These are phyloP conservation scores for Endotricha flammealis DNA, from an alignment of 2,888 invertebrate genomes.

Conservation along the genomic window DNA sequence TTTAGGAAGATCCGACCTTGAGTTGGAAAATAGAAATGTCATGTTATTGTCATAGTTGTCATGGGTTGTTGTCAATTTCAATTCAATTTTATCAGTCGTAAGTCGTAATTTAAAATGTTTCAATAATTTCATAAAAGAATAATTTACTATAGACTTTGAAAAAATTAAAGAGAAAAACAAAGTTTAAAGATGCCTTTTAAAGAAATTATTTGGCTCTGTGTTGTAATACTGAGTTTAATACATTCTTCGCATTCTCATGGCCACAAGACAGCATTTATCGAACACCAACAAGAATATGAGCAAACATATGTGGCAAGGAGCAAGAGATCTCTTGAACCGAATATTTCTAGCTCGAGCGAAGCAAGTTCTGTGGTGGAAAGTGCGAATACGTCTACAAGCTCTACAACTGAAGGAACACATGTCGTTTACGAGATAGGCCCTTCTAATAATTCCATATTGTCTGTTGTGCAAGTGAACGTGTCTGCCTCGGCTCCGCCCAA, in stretches of 20 bases:
- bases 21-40: too few relatives aligned
- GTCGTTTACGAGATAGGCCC: constrained; percentile 52
- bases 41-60: too few relatives aligned
- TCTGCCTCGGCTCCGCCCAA: constrained; percentile 50
- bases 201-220: not conserved
- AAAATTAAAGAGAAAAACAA: too few relatives aligned
- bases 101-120: too few relatives aligned
- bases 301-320: constrained; percentile 14
- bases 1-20: too few relatives aligned
- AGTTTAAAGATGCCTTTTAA: too few relatives aligned
- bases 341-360: constrained; percentile 48
- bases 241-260: constrained; percentile 7
- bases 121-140: too few relatives aligned
- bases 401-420: constrained; percentile 48
- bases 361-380: constrained; percentile 30
- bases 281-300: not conserved
- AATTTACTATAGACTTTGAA: too few relatives aligned
- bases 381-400: constrained; percentile 30
- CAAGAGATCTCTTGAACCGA: constrained; percentile 42
- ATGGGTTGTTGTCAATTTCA: too few relatives aligned
- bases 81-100: too few relatives aligned
- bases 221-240: not conserved
- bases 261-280: not conserved
- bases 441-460: constrained; percentile 47
- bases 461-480: constrained; percentile 49